Base-by-base conservation (phyloP, 2,113 vertebrate genomes). In the Cacatua alba region DNA sequence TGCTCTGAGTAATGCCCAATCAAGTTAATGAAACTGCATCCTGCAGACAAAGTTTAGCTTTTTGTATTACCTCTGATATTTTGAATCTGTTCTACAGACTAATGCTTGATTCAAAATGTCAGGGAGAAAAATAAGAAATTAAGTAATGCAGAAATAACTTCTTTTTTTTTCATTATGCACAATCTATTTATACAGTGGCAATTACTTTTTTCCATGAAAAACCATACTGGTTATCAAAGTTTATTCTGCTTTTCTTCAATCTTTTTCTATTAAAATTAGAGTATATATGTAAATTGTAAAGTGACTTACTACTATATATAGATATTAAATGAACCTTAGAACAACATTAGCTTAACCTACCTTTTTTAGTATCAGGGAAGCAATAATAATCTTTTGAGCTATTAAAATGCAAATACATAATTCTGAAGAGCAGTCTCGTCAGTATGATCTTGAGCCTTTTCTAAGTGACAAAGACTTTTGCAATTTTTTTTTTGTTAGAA, bases 31-130 rank as follows among this genome's bases (percentile, higher is more conserved):
- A 94, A 95, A 92, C 62, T 70, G 64, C 26, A 90, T 96, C 69
- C 88, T 79, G 87, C 72, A 94, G 64, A 91, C n/a, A 67, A 94
- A 95, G 86, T 95, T 96, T 75, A 68, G 81, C 75, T 96, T 93
- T 92, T 75, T 95, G 92, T 82, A 95, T 96, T 90, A 86, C 72
- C 83, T 96, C 78, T 89, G 83, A 51, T 94, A 97, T 85, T 96
- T 86, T 44, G 62, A 74, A 86, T 75, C 49, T 86, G 43, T 86
- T 84, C 80, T 75, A 68, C 41, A 92, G 64, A 78, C 21, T 91
- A 86, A 90, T 11, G 37, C 33, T 7, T 46, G 60, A 76, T 75
- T 95, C 71, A 69, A 95, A 97, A 96, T 95, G 95, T 95, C 95
- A 97, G 74, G 65, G 71, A 90, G 71, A 91, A 94, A 95, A 92